A percentile compares a stretch with the other conserved stretches of the same genome.
Evolutionary conservation across 2,888 invertebrate genomes (phyloP).

Genomic region (Uloborus plumipes): DNA sequence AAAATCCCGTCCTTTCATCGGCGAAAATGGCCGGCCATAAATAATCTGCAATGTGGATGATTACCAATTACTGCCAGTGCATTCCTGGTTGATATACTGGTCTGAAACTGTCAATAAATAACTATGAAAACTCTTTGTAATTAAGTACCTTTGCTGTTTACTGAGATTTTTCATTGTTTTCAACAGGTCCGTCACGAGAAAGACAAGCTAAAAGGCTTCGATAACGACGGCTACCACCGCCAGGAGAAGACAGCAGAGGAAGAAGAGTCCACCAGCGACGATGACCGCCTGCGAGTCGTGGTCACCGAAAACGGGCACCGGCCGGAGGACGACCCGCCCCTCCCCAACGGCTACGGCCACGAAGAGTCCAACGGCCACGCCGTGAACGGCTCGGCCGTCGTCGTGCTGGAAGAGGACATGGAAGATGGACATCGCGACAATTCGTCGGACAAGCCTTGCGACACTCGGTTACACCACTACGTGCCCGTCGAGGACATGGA

Average conservation of each 20-base stretch:
- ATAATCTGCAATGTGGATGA: too few relatives aligned
- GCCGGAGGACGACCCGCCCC: slow-evolving; percentile 5
- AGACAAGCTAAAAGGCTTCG: slow-evolving; percentile 48
- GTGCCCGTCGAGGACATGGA: slow-evolving; percentile 43
- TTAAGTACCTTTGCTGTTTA: background rate
- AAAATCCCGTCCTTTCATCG: too few relatives aligned
- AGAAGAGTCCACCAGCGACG: slow-evolving; percentile 34
- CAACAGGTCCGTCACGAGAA: slow-evolving; percentile 55
- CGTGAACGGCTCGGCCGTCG: slow-evolving; percentile 33
- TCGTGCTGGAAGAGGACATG: slow-evolving; percentile 22
- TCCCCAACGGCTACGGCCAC: slow-evolving; percentile 35
- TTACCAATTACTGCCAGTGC: too few relatives aligned
- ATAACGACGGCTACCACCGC: slow-evolving; percentile 52
- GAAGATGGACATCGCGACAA: background rate
- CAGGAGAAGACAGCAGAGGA: slow-evolving; percentile 25
- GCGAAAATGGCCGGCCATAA: too few relatives aligned
- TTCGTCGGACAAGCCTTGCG: slow-evolving; percentile 35
- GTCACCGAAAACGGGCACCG: slow-evolving; percentile 44
- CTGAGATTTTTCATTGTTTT: background rate
- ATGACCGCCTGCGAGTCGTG: slow-evolving; percentile 43
- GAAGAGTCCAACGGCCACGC: slow-evolving; percentile 12
- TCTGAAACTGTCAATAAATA: too few relatives aligned
- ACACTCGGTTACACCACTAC: slow-evolving; percentile 50
- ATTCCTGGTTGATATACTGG: too few relatives aligned
- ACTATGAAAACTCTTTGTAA: background rate